Evolutionary conservation across 2,113 vertebrate genomes (phyloP), one percentile per base, ranked within the genome.

Genomic region (Microcebus murinus): DNA sequence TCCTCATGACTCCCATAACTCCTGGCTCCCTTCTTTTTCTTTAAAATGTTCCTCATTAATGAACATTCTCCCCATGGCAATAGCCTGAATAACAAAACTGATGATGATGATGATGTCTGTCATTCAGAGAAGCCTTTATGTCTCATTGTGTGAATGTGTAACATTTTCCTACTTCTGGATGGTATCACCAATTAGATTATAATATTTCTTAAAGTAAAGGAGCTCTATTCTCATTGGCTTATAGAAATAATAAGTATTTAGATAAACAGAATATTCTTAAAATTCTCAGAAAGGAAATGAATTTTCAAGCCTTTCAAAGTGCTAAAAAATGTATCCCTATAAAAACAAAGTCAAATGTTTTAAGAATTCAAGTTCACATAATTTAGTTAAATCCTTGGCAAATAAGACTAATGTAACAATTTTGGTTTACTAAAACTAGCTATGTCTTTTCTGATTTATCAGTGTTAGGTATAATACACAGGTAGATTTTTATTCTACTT

Each of bases 401-500:
- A 80, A 50, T 29, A 94, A 83, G 73, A 59, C 45, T 83, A 81
- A 91, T 84, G 91, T 80, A 96, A 74, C 85, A 95, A 81, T 88
- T 96, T 79, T 87, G 29, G 18, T 45, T 91, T 91, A 94, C 23
- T 87, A 92, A 94, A 94, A 92, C 52, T 39, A 90, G 23, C 73
- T 74, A 82, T 52, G 52, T 70, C 13, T 93, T 95, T 86, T 82
- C 67, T 93, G 20, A 94, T 45, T 97, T 95, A 84, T 31, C n/a
- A 87, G 29, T 57, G 14, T 70, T 71, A 68, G 63, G 13, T 70
- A 73, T 74, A 90, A 96, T 39, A 90, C 52, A 79, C 8, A 81
- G 15, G 18, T 50, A 86, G 50, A 88, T 89, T 95, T 97, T 85
- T 87, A 81, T 87, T 95, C 65, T 90, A 87, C 42, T 80, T 90